Conservation (phyloP, 2,888 invertebrate genomes). For the Nomada flava region DNA sequence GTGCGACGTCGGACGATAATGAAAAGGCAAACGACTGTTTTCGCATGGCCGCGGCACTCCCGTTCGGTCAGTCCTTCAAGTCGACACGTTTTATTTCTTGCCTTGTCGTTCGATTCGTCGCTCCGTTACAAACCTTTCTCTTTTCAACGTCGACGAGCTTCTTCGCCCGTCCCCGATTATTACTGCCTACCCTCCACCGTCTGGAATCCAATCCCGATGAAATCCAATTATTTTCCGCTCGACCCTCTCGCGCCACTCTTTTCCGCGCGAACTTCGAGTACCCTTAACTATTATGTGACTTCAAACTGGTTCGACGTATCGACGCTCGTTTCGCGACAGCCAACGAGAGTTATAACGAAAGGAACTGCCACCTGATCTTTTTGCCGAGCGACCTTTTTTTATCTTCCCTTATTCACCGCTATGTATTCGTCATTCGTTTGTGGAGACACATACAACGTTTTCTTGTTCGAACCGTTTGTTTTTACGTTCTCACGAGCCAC, state of each 20-base stretch:
- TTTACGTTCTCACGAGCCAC: background rate
- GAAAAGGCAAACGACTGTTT: slow-evolving; percentile 39
- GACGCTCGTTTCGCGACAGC: slow-evolving; percentile 34
- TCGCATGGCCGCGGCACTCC: background rate
- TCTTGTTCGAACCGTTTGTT: background rate
- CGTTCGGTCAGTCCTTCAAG: background rate
- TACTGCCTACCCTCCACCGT: background rate
- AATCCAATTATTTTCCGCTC: slow-evolving; percentile 58
- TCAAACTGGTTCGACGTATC: slow-evolving; percentile 30
- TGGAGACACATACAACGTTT: background rate
- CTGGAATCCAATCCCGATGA: slow-evolving; percentile 8
- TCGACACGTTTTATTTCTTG: background rate
- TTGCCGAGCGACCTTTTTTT: too few species aligned
- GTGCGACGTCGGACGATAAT: slow-evolving; percentile 10
- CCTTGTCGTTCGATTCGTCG: slow-evolving; percentile 5
- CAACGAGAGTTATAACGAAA: slow-evolving; percentile 31
- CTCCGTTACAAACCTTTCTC: slow-evolving; percentile 8
- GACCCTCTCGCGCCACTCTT: slow-evolving; percentile 35
- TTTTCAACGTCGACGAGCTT: background rate
- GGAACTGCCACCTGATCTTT: background rate
- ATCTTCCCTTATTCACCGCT: background rate
- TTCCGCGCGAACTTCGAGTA: slow-evolving; percentile 31
- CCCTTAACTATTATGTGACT: slow-evolving; percentile 53
- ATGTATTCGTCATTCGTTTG: background rate
- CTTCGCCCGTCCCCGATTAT: slow-evolving; percentile 31